Evolutionary conservation across 2,113 vertebrate species (phyloP).

Genomic region (Corythornis cristatus): DNA sequence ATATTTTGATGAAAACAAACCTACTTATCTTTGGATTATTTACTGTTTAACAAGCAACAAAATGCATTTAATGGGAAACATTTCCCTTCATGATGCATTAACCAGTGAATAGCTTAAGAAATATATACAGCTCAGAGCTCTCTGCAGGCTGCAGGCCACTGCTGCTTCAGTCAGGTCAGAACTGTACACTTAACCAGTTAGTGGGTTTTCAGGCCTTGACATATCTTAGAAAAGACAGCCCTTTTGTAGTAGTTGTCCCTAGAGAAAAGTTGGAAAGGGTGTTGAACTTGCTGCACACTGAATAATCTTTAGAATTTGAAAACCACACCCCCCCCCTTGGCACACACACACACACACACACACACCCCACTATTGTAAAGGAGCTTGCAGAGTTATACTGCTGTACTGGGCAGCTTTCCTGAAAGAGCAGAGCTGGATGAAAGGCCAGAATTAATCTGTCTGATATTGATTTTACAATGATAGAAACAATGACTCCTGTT

Average conservation of each 20-base stretch:
- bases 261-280: slow-evolving; percentile 54
- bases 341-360: no score
- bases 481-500: slow-evolving; percentile 14
- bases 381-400: slow-evolving; percentile 5
- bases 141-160: slow-evolving; percentile 3
- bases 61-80: neutral
- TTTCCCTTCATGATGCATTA: neutral
- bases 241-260: slow-evolving; percentile 61
- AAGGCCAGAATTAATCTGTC: slow-evolving; percentile 64
- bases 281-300: slow-evolving; percentile 47
- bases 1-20: neutral
- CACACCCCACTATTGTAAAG: neutral
- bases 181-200: neutral
- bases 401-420: slow-evolving; percentile 44
- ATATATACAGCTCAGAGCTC: neutral
- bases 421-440: slow-evolving; percentile 42
- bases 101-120: neutral
- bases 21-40: neutral
- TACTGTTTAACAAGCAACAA: neutral
- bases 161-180: slow-evolving; percentile 24
- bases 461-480: slow-evolving; percentile 29
- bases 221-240: slow-evolving; percentile 24
- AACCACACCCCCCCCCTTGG: neutral
- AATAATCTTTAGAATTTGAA: slow-evolving; percentile 18
- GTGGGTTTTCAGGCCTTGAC: slow-evolving; percentile 15